Percentiles rank a stretch among this genome's conserved stretches.
Evolutionary conservation across 2,888 invertebrate species (phyloP).

Genomic region (Monoplex corrugatus): DNA sequence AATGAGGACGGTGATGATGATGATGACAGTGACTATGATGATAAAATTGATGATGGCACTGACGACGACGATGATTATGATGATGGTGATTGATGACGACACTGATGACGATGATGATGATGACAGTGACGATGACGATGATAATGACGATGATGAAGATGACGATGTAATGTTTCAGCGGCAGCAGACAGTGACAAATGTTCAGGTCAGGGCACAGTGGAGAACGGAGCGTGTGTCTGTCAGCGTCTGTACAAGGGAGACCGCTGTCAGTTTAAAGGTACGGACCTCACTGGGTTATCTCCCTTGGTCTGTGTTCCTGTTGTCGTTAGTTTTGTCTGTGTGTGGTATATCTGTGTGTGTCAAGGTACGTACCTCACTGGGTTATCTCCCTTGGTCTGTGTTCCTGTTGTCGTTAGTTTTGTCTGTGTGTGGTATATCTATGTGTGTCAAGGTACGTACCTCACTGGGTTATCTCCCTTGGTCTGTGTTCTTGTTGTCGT

Average conservation of each 20-base stretch:
- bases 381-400: too few species aligned
- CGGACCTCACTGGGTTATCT: too few species aligned
- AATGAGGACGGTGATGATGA: not conserved
- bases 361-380: too few species aligned
- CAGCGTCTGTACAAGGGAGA: conserved; percentile 88
- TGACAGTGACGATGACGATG: conserved; percentile 20
- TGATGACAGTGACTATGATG: not conserved
- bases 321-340: too few species aligned
- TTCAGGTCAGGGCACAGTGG: conserved; percentile 87
- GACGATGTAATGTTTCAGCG: conserved; percentile 81
- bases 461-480: too few species aligned
- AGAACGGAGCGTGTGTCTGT: conserved; percentile 80
- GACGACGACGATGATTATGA: not conserved
- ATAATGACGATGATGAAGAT: conserved; percentile 42
- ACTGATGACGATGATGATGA: not conserved
- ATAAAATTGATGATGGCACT: not conserved
- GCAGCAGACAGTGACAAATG: conserved; percentile 92
- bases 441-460: too few species aligned
- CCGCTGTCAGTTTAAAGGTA: conserved; percentile 89
- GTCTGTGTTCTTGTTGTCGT: too few species aligned
- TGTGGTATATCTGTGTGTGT: too few species aligned
- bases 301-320: too few species aligned
- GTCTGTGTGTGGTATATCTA: too few species aligned
- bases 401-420: too few species aligned
- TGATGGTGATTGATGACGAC: not conserved